Conservation (phyloP, 2,888 invertebrate species). For the Phorcus lineatus region DNA sequence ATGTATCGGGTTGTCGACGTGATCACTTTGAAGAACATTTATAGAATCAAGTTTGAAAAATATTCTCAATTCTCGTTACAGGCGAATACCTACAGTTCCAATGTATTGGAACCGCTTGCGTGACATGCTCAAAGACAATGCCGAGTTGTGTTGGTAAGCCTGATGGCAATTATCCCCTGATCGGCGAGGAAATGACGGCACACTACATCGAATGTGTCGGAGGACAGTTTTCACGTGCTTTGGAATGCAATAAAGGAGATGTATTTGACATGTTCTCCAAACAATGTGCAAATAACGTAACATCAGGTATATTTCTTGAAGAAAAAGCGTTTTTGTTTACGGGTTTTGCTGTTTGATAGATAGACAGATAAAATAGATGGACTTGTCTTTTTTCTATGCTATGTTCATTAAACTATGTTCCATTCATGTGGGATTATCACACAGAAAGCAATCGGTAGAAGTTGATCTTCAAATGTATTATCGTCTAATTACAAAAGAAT, state of each 20-base stretch:
- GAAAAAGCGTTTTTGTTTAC: too few relatives aligned
- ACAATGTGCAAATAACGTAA: neutral
- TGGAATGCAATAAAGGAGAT: neutral
- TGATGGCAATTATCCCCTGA: constrained; percentile 35
- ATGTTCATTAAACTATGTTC: too few relatives aligned
- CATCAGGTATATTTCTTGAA: neutral
- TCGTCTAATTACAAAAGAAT: too few relatives aligned
- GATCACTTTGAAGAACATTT: too few relatives aligned
- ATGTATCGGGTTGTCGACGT: too few relatives aligned
- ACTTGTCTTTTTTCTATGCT: too few relatives aligned
- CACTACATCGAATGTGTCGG: neutral
- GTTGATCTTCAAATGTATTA: too few relatives aligned
- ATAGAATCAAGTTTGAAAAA: too few relatives aligned
- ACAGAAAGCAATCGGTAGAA: too few relatives aligned
- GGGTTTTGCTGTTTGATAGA: too few relatives aligned
- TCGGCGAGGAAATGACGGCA: constrained; percentile 25
- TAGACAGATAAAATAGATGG: too few relatives aligned
- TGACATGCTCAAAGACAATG: constrained; percentile 45
- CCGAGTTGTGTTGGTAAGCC: constrained; percentile 36
- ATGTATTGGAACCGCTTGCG: constrained; percentile 46
- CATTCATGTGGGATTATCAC: too few relatives aligned
- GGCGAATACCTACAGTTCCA: constrained; percentile 59
- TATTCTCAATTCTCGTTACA: constrained; percentile 26
- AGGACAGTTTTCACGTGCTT: neutral
- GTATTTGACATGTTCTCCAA: neutral